Evolutionary conservation across 2,888 invertebrate genomes (phyloP), one percentile per base, ranked within the genome.

Genomic region (Anoplius nigerrimus): DNA sequence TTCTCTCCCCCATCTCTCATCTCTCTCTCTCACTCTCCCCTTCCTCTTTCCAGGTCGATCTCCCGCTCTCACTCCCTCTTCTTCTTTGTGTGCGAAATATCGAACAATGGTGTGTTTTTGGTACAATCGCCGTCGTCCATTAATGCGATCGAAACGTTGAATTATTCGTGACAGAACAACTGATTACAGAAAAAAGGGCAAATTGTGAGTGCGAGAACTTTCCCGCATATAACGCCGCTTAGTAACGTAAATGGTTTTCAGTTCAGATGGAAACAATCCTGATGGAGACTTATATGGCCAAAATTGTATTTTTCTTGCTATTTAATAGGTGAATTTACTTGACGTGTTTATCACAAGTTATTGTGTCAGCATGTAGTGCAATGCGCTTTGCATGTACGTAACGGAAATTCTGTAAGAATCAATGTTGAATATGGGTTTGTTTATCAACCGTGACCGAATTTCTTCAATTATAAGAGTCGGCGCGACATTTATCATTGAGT

Each of bases 61-160:
- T 52, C 8, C 22, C 18, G n/a, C 4, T 51, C n/a, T 21, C 18
- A 21, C 20, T n/a, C n/a, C 20, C 13, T 4, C 11, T 5, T 16
- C 18, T 16, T 20, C 20, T 15, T 24, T 24, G 24, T 24, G 3
- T 5, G 53, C 53, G 53, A 53, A 24, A 22, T 24, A 52, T 52
- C n/a, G 53, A 4, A 24, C 16, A 24, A 61, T n/a, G 46, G 6
- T 24, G 48, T 68, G 24, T 69, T 66, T 42, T 61, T 62, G 18
- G 63, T 53, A 55, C 54, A 68, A 69, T 62, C 34, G 56, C 27
- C 51, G 53, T 53, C 53, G 21, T 53, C 24, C 53, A 53, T 53
- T 53, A 53, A 21, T 53, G 53, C 24, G 2, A 20, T 6, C n/a
- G 53, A 48, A 56, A 2, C 42, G 8, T 54, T 15, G 11, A 53